These are phyloP conservation scores for Girardinichthys multiradiatus DNA, from an alignment of 2,113 vertebrate genomes.

Conservation along the genomic window DNA sequence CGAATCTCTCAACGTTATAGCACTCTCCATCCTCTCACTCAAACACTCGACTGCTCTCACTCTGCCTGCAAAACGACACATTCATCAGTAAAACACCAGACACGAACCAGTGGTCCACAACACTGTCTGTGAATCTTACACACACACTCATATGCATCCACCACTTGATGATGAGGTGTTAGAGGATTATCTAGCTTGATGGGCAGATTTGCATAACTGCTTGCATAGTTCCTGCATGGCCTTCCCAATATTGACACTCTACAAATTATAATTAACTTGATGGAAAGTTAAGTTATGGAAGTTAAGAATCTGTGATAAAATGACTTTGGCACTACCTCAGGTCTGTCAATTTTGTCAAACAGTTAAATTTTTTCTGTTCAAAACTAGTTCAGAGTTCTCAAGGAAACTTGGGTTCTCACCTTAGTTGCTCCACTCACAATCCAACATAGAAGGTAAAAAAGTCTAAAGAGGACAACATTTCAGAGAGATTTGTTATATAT, in stretches of 20 bases:
- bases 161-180: conserved; percentile 28
- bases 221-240: conserved; percentile 18
- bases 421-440: neutral
- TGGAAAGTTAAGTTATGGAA: no score
- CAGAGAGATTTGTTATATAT: no score
- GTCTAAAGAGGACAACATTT: no score
- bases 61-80: conserved; percentile 34
- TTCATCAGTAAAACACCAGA: conserved; percentile 32
- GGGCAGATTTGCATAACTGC: conserved; percentile 47
- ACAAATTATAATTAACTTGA: conserved; percentile 64
- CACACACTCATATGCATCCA: conserved; percentile 1
- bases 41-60: conserved; percentile 23
- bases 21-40: conserved; percentile 15
- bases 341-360: neutral
- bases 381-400: neutral
- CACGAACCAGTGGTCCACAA: conserved; percentile 17
- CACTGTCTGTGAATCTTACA: neutral
- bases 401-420: neutral
- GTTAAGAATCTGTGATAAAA: conserved; percentile 36
- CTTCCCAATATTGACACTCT: conserved; percentile 39
- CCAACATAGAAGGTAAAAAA: no score
- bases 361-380: neutral
- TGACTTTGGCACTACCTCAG: neutral
- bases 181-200: conserved; percentile 54
- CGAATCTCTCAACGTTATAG: conserved; percentile 11